phyloP scores from a whole-genome alignment of 92 coral and sea anemone species.

The Diadumene lineata region DNA sequence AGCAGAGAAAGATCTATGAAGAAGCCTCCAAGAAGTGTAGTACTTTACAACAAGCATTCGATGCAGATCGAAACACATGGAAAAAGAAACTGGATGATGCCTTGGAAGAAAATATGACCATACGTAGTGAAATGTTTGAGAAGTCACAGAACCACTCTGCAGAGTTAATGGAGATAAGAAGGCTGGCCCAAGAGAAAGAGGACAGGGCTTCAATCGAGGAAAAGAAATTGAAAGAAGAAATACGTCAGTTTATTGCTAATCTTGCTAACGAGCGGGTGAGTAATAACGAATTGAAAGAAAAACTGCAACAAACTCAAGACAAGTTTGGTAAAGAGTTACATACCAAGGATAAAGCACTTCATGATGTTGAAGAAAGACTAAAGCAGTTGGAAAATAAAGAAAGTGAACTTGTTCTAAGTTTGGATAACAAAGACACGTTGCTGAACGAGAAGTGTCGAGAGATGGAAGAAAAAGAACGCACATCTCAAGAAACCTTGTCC shows the following conservation, averaged over 20 bases:
- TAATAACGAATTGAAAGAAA: constrained; percentile 44
- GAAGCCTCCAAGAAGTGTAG: constrained; percentile 58
- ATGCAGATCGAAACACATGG: constrained; percentile 64
- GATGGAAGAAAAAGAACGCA: constrained; percentile 9
- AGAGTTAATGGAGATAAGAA: constrained; percentile 65
- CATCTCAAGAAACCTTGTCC: constrained; percentile 9
- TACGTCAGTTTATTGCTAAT: constrained; percentile 42
- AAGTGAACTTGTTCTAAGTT: constrained; percentile 25
- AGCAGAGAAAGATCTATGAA: constrained; percentile 57
- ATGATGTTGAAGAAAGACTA: constrained; percentile 35
- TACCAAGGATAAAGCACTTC: constrained; percentile 14
- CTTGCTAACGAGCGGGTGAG: constrained; percentile 50
- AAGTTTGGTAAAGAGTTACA: constrained; percentile 23
- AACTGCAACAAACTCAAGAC: constrained; percentile 39
- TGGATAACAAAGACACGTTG: constrained; percentile 24
- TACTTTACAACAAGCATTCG: constrained; percentile 56
- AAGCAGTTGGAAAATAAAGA: constrained; percentile 29
- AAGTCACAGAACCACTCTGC: constrained; percentile 63
- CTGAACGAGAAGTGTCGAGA: constrained; percentile 5
- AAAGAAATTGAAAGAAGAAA: constrained; percentile 54
- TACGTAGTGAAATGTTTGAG: constrained; percentile 66
- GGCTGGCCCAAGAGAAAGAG: constrained; percentile 52
- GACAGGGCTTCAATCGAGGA: constrained; percentile 57
- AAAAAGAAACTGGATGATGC: constrained; percentile 64
- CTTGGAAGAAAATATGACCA: constrained; percentile 49